Percentiles rank a stretch among this genome's conserved stretches.
Evolutionary conservation across 1,140 invertebrate genomes (phyloP).

Genomic region (Sitophilus oryzae): DNA sequence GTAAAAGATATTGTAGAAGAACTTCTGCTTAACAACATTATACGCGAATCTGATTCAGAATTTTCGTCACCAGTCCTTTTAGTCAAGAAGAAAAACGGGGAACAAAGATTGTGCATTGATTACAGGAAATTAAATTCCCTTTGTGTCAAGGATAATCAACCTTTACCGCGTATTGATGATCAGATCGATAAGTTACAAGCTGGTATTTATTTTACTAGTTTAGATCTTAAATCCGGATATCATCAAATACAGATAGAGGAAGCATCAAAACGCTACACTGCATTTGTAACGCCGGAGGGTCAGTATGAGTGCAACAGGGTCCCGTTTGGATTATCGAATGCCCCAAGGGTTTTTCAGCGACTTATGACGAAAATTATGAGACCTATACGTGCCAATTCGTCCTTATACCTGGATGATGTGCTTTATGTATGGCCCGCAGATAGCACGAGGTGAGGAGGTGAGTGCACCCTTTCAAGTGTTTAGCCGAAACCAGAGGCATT

Average conservation of each 20-base stretch:
- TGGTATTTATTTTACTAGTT: background rate
- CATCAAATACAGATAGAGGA: background rate
- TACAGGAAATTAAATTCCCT: background rate
- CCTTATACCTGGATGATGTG: background rate
- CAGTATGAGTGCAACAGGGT: slow-evolving; percentile 11
- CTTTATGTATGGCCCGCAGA: too few relatives aligned
- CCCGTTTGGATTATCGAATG: background rate
- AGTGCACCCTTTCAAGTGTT: too few relatives aligned
- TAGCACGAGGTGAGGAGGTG: too few relatives aligned
- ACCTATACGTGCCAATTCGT: background rate
- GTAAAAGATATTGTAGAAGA: slow-evolving; percentile 36
- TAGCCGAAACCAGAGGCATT: too few relatives aligned
- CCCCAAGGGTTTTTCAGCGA: background rate
- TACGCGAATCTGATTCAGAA: slow-evolving; percentile 32
- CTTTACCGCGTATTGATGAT: background rate
- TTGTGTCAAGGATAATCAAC: background rate
- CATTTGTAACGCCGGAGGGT: background rate
- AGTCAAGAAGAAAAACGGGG: slow-evolving; percentile 34
- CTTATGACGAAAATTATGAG: background rate
- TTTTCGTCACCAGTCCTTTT: slow-evolving; percentile 37
- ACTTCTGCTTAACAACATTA: slow-evolving; percentile 30
- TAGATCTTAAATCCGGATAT: background rate
- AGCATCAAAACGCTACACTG: background rate
- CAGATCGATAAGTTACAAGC: background rate
- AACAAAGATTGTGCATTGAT: background rate